Conservation (phyloP, 2,797 vertebrate species). For the Denticeps clupeoides region DNA sequence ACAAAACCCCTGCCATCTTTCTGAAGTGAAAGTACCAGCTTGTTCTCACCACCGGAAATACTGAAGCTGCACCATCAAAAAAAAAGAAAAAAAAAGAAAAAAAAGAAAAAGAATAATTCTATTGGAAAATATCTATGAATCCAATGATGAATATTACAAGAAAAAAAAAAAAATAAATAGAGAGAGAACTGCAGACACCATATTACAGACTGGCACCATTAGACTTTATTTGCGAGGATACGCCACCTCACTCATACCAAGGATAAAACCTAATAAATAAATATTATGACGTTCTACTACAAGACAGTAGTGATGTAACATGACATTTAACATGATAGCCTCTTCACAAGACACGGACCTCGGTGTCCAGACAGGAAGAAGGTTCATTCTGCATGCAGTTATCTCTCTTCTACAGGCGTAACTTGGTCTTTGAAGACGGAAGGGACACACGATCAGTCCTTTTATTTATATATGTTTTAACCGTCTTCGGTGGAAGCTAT, state of each 20-base stretch:
- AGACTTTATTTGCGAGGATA: conserved; percentile 60
- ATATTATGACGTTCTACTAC: conserved; percentile 59
- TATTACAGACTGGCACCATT: conserved; percentile 50
- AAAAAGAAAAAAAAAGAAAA: no score
- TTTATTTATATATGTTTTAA: no score
- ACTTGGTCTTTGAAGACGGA: conserved; percentile 14
- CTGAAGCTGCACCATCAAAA: no score
- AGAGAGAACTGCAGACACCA: background rate
- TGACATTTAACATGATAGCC: conserved; percentile 35
- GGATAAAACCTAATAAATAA: conserved; percentile 65
- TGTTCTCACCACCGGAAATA: no score
- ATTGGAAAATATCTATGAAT: no score
- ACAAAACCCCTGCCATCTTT: no score
- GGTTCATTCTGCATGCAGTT: conserved; percentile 40
- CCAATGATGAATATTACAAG: background rate
- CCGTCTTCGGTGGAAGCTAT: no score
- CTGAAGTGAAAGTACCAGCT: no score
- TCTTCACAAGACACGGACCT: conserved; percentile 34
- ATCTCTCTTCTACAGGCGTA: conserved; percentile 14
- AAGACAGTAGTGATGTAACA: conserved; percentile 52
- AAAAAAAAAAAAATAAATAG: background rate
- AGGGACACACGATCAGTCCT: conserved; percentile 14
- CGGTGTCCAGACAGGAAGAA: conserved; percentile 35
- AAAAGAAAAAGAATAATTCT: no score
- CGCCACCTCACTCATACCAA: conserved; percentile 51